These are phyloP conservation scores for Nemoura dubitans DNA, from an alignment of 2,888 invertebrate genomes.

Conservation along the genomic window DNA sequence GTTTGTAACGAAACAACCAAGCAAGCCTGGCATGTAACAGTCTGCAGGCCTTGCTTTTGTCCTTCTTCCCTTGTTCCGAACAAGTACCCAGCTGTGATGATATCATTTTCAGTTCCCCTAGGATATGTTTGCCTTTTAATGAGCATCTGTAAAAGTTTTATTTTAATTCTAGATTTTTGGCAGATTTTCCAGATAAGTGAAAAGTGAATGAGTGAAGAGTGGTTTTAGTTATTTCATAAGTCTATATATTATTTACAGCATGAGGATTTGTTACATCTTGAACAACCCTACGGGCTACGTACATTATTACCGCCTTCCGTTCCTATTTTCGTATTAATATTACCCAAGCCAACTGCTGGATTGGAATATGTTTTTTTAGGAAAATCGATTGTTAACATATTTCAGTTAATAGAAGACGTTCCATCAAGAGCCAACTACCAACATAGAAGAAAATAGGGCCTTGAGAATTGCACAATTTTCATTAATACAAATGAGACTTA, in stretches of 20 bases:
- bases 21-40: too few relatives aligned
- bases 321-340: not conserved
- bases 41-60: too few relatives aligned
- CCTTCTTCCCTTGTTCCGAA: too few relatives aligned
- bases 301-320: not conserved
- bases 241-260: not conserved
- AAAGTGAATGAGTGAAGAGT: too few relatives aligned
- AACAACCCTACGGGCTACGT: not conserved
- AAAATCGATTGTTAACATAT: conserved; percentile 12
- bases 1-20: too few relatives aligned
- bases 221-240: not conserved
- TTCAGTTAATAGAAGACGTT: conserved; percentile 4
- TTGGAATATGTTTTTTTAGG: conserved; percentile 12
- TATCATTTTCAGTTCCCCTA: too few relatives aligned
- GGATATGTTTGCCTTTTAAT: too few relatives aligned
- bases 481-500: conserved; percentile 49
- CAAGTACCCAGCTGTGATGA: too few relatives aligned
- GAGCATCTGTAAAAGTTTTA: too few relatives aligned
- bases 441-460: conserved; percentile 12
- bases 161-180: too few relatives aligned
- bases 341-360: not conserved
- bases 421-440: not conserved
- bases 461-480: conserved; percentile 49
- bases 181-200: too few relatives aligned
- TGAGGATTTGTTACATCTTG: not conserved